Evolutionary conservation across 2,113 vertebrate species (phyloP), one percentile per base, ranked within the genome.

Genomic region (Chaetodon trifascialis): DNA sequence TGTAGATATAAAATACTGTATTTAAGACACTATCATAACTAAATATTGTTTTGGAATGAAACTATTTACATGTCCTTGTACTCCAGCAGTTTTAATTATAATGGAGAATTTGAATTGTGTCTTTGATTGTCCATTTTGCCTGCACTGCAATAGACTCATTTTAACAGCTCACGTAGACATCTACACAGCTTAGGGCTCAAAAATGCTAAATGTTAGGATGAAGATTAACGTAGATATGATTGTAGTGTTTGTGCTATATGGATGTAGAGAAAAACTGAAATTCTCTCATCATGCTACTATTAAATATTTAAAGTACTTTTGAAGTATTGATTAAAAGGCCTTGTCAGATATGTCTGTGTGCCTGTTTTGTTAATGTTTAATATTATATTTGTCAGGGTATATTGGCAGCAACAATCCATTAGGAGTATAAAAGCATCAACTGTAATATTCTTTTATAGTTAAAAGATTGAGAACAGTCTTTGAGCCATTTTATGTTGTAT

Each of bases 1-100:
- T 70, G 69, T 66, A 23, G 38, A 67, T 86, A 80, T 91, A 86
- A 89, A 84, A 83, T 88, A 69, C 54, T 79, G 82, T 90, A 93
- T 91, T 90, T 90, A 91, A 92, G 58, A 76, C 49, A 49, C 63
- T 3, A 65, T 66, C 74, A 52, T 36, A 65, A 62, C 76, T 84
- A 38, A 80, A 36, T 64, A 76, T 84, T 86, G 55, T 84, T 81
- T 73, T 78, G 66, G 40, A 75, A 56, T 70, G 7, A 75, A 79
- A 38, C n/a, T 36, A 62, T 56, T 38, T 30, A 58, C 66, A 42
- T 62, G 47, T 71, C 42, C 74, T 73, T 80, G 46, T 76, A 55
- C 55, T 79, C 42, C 2, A 67, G 63, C 17, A 6, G 47, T 75
- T 69, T 52, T 5, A 72, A 79, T 65, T 64, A 67, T 30, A 15